Percentiles rank a stretch among this genome's conserved stretches.
phyloP scores from a whole-genome alignment of 1,140 invertebrate species.

The Cydia pomonella region DNA sequence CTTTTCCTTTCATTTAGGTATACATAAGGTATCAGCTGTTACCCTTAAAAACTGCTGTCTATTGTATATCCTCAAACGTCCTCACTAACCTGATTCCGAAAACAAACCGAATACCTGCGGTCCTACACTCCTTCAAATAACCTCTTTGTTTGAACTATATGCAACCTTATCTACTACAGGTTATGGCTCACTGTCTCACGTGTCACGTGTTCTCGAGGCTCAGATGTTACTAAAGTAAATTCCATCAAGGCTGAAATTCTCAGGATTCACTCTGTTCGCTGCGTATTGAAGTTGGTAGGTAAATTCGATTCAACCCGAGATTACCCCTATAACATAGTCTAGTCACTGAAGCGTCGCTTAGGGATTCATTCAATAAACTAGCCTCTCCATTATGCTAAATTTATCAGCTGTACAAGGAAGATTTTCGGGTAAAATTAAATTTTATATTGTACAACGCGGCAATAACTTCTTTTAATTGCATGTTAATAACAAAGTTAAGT shows the following conservation, averaged over 20 bases:
- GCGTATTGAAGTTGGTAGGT: slow-evolving; percentile 1
- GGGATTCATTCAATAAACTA: neutral
- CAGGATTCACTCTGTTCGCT: slow-evolving; percentile 13
- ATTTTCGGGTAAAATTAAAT: slow-evolving; percentile 8
- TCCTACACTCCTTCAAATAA: neutral
- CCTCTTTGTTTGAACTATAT: neutral
- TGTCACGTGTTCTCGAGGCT: neutral
- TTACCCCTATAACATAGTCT: slow-evolving; percentile 8
- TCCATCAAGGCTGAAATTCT: slow-evolving; percentile 25
- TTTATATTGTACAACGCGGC: neutral
- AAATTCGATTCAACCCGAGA: slow-evolving; percentile 9
- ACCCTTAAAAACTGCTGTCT: neutral
- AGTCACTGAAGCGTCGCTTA: neutral
- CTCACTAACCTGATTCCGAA: slow-evolving; percentile 24
- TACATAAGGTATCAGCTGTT: neutral
- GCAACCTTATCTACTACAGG: neutral
- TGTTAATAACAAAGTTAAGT: no score
- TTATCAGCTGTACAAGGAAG: neutral
- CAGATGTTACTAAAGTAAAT: slow-evolving; percentile 28
- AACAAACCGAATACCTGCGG: slow-evolving; percentile 12
- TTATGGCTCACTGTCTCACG: neutral
- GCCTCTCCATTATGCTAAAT: neutral
- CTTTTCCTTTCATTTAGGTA: neutral
- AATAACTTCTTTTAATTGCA: no score
- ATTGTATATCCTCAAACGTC: slow-evolving; percentile 8